Evolutionary conservation across 2,888 invertebrate species (phyloP), one percentile per base, ranked within the genome.

Genomic region (Thereva nobilitata): DNA sequence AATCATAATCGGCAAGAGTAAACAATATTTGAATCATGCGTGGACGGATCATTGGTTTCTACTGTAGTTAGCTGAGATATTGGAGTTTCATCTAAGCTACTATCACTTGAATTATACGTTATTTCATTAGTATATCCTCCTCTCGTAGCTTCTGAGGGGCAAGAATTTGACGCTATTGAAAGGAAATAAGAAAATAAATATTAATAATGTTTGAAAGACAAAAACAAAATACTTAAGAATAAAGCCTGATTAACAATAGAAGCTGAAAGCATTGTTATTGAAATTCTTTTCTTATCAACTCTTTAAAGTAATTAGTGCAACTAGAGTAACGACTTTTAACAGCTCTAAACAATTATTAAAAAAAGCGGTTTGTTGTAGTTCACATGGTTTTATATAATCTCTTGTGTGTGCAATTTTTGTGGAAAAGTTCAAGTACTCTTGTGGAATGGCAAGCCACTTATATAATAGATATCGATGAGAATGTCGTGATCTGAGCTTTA

Each of bases 91-190:
- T 54, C 47, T 10, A 54, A 64, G 6, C 64, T 54, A 40, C 38
- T 41, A 7, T 65, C 65, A 53, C 64, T 64, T 6, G 23, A 49
- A 23, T 37, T 35, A 4, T 49, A 56, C 3, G 55, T 49, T 55
- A 64, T 23, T 65, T 65, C 65, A 40, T 65, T 65, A 49, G 49
- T 12, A 54, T 50, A 56, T 56, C 65, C 65, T 56, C 52, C 42
- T 64, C 52, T 40, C 52, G 52, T 9, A 41, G 37, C 23, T 44
- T 44, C 4, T 64, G 41, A 12, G 23, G 8, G 4, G 52, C 53
- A 8, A 44, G 64, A 64, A 52, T 44, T 53, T 52, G 61, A 35
- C 35, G 61, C 61, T 61, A n/a, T 40, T 40, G n/a, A 53, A 41
- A n/a, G 47, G 10, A n/a, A 47, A 47, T n/a, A 5, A 23, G 37